These are phyloP conservation scores for Psephotus haematonotus DNA, from an alignment of 2,113 vertebrate species.

Conservation along the genomic window DNA sequence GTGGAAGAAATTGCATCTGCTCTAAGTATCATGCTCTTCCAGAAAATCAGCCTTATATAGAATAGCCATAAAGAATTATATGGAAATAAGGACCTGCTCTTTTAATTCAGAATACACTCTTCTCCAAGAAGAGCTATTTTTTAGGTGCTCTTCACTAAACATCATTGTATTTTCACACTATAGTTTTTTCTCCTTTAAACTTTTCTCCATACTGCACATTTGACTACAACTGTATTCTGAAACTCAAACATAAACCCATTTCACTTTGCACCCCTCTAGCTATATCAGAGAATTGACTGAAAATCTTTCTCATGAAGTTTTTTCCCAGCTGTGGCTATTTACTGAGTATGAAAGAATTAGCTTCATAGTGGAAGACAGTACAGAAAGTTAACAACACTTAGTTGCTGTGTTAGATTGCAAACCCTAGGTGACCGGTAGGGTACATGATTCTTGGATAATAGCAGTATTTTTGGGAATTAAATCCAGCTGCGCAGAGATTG, in stretches of 20 bases:
- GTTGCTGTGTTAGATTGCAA: slow-evolving; percentile 3
- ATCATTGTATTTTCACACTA: neutral
- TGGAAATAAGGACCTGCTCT: neutral
- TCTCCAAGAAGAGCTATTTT: neutral
- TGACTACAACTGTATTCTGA: neutral
- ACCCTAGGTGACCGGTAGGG: neutral
- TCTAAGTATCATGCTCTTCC: neutral
- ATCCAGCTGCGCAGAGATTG: neutral
- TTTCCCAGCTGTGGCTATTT: neutral
- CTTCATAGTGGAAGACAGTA: neutral
- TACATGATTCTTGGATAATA: neutral
- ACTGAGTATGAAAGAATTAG: neutral
- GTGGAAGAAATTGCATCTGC: neutral
- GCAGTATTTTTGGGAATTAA: neutral
- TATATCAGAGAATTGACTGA: neutral
- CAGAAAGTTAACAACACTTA: neutral
- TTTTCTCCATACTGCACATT: neutral
- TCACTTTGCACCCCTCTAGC: neutral
- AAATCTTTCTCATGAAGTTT: neutral
- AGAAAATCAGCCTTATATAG: neutral
- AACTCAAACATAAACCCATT: neutral
- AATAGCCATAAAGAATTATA: neutral
- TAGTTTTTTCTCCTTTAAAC: neutral
- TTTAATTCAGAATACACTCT: neutral
- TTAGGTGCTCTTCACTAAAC: neutral